Evolutionary conservation across 2,113 vertebrate genomes (phyloP), one percentile per base, ranked within the genome.

Genomic region (Canis aureus): DNA sequence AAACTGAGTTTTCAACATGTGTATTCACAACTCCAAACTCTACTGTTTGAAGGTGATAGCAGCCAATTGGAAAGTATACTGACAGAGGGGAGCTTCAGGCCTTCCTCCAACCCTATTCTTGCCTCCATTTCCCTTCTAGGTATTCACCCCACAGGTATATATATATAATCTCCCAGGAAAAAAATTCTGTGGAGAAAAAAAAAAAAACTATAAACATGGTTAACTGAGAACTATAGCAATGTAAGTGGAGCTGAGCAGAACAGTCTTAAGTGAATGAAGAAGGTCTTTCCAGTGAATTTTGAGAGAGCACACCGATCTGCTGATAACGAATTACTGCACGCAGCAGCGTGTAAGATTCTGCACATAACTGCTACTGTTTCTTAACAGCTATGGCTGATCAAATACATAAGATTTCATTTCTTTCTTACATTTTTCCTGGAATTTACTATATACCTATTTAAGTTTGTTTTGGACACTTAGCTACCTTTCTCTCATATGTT

Each of bases 1-100:
- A 91, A 95, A 82, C n/a, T 78, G 25, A 71, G 32, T 88, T 94
- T 97, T 66, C 81, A 88, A 53, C 35, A 11, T 25, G 38, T 71
- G 27, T 20, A 35, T 27, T 79, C 67, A 55, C 1, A 67, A 69
- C 10, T 84, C 27, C 7, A 5, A 73, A 8, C 23, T 16, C 15
- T 84, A 88, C 22, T 74, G 2, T 74, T 9, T 73, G 62, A 89
- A 82, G 51, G 73, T 55, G 17, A 80, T 17, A 60, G 11, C 51
- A n/a, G 29, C 49, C 29, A 86, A 66, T 3, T 57, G 38, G 35
- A 93, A 76, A 92, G 17, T 38, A 25, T 38, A 17, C 8, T 8
- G 15, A 57, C 2, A 27, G 27, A n/a, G 13, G 53, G 83, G 84
- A 25, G 19, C 49, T 85, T 89, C 55, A 57, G 27, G 29, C 7